Evolutionary conservation across 2,797 vertebrate genomes (phyloP).

Genomic region (Parauchenoglanis punctatus): DNA sequence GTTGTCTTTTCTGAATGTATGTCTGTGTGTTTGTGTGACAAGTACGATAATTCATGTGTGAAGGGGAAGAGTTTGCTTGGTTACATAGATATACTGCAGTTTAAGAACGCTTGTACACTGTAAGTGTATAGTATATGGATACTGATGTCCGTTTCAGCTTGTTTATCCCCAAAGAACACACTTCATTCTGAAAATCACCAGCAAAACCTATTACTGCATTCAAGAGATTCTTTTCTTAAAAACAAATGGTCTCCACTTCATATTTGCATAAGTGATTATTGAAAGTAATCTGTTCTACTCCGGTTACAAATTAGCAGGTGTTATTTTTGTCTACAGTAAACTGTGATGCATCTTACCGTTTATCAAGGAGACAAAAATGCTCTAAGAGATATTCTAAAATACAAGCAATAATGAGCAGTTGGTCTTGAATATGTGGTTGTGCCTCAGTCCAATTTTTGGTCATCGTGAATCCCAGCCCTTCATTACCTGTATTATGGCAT

Average conservation of each 20-base stretch:
- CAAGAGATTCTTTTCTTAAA: conserved; percentile 38
- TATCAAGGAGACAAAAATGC: conserved; percentile 36
- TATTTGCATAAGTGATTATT: conserved; percentile 13
- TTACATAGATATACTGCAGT: conserved; percentile 46
- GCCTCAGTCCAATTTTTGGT: conserved; percentile 50
- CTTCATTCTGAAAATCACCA: conserved; percentile 79
- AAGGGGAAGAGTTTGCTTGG: conserved; percentile 41
- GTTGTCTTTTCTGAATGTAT: conserved; percentile 42
- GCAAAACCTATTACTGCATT: conserved; percentile 65
- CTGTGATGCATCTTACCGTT: conserved; percentile 48
- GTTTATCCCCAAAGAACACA: conserved; percentile 75
- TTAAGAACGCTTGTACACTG: conserved; percentile 47
- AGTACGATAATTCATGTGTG: conserved; percentile 31
- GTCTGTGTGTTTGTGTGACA: conserved; percentile 36
- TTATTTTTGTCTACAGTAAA: conserved; percentile 60
- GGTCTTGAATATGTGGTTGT: conserved; percentile 58
- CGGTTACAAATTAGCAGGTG: conserved; percentile 48
- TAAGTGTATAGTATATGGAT: conserved; percentile 38
- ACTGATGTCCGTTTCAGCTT: conserved; percentile 65
- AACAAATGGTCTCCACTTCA: conserved; percentile 14
- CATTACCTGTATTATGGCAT: conserved; percentile 18
- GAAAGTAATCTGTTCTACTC: conserved; percentile 18
- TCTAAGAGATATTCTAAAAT: conserved; percentile 60
- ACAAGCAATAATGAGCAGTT: conserved; percentile 75
- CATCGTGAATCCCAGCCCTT: conserved; percentile 20